Percentiles rank a stretch among this genome's conserved stretches.
Evolutionary conservation across 2,113 vertebrate genomes (phyloP).

Genomic region (Bagarius yarrelli): DNA sequence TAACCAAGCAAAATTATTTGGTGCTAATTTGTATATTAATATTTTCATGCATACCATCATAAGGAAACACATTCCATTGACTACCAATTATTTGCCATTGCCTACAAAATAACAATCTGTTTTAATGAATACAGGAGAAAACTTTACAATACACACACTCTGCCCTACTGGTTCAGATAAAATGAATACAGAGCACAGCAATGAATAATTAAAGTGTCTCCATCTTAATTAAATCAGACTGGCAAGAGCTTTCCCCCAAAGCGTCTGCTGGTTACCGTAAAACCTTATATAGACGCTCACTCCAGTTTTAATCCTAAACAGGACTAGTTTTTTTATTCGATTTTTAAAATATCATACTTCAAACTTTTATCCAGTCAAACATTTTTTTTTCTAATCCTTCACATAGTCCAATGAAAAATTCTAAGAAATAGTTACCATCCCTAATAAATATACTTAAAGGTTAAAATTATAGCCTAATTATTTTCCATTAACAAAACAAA

Average conservation of each 20-base stretch:
- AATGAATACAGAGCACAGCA: background rate
- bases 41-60: background rate
- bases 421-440: too few relatives aligned
- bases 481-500: background rate
- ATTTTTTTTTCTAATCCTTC: background rate
- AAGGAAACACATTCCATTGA: background rate
- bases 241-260: background rate
- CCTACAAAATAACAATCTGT: background rate
- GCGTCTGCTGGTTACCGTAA: background rate
- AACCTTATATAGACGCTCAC: background rate
- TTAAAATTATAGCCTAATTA: background rate
- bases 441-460: background rate
- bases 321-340: background rate
- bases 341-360: background rate
- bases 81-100: background rate
- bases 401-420: too few relatives aligned
- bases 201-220: constrained; percentile 17
- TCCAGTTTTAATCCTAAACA: background rate
- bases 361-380: background rate
- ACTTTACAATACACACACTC: too few relatives aligned
- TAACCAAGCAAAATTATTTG: background rate
- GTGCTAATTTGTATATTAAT: background rate
- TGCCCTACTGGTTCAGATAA: background rate
- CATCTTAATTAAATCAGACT: background rate
- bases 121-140: background rate